Evolutionary conservation across 2,888 invertebrate species (phyloP).

Genomic region (Synergus laeviventris): DNA sequence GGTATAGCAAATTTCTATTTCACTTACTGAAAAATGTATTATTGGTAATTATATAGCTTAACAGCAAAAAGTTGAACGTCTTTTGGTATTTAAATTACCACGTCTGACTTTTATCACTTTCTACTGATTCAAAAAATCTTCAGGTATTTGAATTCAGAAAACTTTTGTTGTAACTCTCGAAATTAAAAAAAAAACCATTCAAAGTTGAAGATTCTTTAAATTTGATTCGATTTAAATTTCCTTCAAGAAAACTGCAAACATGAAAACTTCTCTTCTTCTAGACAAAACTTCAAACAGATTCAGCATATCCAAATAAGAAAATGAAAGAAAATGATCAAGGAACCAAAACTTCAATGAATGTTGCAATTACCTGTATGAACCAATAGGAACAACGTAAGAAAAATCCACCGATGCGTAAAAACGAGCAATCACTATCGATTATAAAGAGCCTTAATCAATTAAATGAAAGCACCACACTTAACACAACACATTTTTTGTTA

Average conservation of each 20-base stretch:
- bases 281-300: no score
- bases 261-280: no score
- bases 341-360: not conserved
- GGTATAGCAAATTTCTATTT: not conserved
- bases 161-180: no score
- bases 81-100: not conserved
- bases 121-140: not conserved
- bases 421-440: conserved; percentile 41
- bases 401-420: conserved; percentile 41
- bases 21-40: not conserved
- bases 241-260: no score
- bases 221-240: no score
- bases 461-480: conserved; percentile 4
- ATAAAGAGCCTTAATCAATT: not conserved
- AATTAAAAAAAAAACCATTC: no score
- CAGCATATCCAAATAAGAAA: no score
- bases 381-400: conserved; percentile 29
- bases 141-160: not conserved
- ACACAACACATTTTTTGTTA: conserved; percentile 16
- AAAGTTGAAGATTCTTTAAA: no score
- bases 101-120: no score
- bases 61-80: no score
- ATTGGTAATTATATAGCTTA: not conserved
- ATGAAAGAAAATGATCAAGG: no score
- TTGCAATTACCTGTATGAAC: conserved; percentile 42